Base-by-base conservation (phyloP, 2,113 vertebrate species). In the Gasterosteus aculeatus region DNA sequence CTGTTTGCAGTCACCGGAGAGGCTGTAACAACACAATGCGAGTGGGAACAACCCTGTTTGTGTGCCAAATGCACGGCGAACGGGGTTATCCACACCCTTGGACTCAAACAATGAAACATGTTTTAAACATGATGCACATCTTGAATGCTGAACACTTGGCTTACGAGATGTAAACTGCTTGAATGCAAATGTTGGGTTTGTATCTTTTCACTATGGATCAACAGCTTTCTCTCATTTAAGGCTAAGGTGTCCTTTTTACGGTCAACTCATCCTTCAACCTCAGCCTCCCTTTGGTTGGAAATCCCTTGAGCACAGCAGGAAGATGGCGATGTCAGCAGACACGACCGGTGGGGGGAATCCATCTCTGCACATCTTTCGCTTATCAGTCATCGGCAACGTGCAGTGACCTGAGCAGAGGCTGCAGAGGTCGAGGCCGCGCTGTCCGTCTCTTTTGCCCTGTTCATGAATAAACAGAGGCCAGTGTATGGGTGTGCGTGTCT, bases 391-490 rank as follows among this genome's bases (percentile, higher is more conserved):
- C 86, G 22, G 72, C 69, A 35, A 35, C 26, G 31, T 63, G 75
- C 83, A 69, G 63, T 83, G 90, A 90, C 87, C 88, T 78, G 14
- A 78, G 85, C 72, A 29, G 68, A 80, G 77, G 77, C 62, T 49
- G 70, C 72, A 58, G 47, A 56, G 85, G 86, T 92, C 87, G 72
- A 41, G 78, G 71, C 81, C 75, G 31, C 10, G 47, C 82, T 88
- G 89, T 89, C 87, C 85, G 47, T 82, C 81, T 85, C 68, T n/a
- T 65, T 77, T 83, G 58, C 76, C 64, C 54, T 1, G 35, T 42
- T 73, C 83, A 67, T 83, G 88, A 89, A 86, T 86, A 90, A 85
- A 87, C 80, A 84, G 29, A 85, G 79, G 75, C 78, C 80, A 62
- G 87, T 58, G 73, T 80, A 60, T 69, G 78, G 73, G 79, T 75